Conservation (phyloP, 2,888 invertebrate species). For the Heteromurus nitidus region DNA sequence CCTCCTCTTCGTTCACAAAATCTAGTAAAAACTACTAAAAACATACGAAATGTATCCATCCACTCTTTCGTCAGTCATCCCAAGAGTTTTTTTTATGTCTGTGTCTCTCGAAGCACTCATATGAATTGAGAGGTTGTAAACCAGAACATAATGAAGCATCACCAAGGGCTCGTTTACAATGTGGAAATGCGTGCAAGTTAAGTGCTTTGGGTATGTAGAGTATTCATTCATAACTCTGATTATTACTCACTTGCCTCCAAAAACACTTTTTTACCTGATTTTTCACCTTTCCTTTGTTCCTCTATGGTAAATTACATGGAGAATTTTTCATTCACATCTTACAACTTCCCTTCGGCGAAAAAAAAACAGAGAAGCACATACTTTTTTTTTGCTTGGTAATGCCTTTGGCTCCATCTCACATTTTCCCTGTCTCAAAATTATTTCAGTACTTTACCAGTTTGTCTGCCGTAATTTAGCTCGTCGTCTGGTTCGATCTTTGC, state of each 20-base stretch:
- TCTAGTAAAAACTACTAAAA: too few relatives aligned
- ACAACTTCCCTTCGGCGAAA: slow-evolving; percentile 31
- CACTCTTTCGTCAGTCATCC: not conserved
- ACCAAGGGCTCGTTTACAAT: slow-evolving; percentile 19
- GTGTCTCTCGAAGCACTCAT: not conserved
- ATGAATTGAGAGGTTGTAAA: slow-evolving; percentile 37
- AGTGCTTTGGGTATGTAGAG: too few relatives aligned
- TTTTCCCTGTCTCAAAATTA: not conserved
- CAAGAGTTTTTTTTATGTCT: not conserved
- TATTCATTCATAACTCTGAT: slow-evolving; percentile 44
- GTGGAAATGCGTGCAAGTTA: not conserved
- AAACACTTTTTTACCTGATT: slow-evolving; percentile 4
- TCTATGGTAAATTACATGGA: slow-evolving; percentile 19
- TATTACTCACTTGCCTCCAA: slow-evolving; percentile 29
- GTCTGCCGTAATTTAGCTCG: too few relatives aligned
- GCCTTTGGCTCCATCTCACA: not conserved
- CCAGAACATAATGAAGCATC: slow-evolving; percentile 14
- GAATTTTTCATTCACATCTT: slow-evolving; percentile 51
- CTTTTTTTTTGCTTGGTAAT: too few relatives aligned
- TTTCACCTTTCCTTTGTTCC: not conserved
- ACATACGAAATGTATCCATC: not conserved
- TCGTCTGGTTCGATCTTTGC: too few relatives aligned
- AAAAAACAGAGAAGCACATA: slow-evolving; percentile 7
- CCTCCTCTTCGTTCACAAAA: not conserved
- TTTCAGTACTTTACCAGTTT: too few relatives aligned